Percentiles rank a stretch among this genome's conserved stretches.
These are phyloP conservation scores for Metalampra italica DNA, from an alignment of 2,888 invertebrate species.

Conservation along the genomic window DNA sequence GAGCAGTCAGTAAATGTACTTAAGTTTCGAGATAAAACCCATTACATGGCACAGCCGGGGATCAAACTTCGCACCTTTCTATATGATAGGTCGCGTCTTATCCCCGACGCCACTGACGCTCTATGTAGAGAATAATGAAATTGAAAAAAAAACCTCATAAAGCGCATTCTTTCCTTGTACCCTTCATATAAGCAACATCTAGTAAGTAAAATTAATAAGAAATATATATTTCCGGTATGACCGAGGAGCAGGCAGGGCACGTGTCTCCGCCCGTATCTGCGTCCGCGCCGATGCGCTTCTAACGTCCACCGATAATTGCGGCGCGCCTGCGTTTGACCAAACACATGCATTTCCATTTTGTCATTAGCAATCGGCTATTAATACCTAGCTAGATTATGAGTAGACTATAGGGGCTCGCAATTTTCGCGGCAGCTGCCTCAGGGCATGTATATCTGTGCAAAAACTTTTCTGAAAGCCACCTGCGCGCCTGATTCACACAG, in stretches of 20 bases:
- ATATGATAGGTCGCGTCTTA: too few species aligned
- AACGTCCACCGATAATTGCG: conserved; percentile 58
- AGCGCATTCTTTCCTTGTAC: too few species aligned
- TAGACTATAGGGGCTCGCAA: conserved; percentile 70
- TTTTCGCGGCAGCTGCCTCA: conserved; percentile 65
- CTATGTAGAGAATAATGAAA: too few species aligned
- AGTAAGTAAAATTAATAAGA: not conserved
- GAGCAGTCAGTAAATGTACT: too few species aligned
- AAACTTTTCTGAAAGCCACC: conserved; percentile 72
- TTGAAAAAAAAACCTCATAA: too few species aligned
- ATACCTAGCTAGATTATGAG: conserved; percentile 73
- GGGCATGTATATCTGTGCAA: conserved; percentile 60
- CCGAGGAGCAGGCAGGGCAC: conserved; percentile 28
- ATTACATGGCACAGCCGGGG: too few species aligned
- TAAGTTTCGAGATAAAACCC: too few species aligned
- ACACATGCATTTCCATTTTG: conserved; percentile 68
- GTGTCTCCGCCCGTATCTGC: conserved; percentile 63
- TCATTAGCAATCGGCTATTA: conserved; percentile 73
- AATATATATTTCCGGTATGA: conserved; percentile 8
- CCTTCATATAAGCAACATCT: not conserved
- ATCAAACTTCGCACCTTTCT: too few species aligned
- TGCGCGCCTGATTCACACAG: conserved; percentile 48
- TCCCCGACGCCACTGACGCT: too few species aligned
- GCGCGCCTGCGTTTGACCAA: conserved; percentile 48
- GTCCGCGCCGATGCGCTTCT: conserved; percentile 36